Conservation (phyloP, 2,888 invertebrate species). For the Drosophila diplacantha region DNA sequence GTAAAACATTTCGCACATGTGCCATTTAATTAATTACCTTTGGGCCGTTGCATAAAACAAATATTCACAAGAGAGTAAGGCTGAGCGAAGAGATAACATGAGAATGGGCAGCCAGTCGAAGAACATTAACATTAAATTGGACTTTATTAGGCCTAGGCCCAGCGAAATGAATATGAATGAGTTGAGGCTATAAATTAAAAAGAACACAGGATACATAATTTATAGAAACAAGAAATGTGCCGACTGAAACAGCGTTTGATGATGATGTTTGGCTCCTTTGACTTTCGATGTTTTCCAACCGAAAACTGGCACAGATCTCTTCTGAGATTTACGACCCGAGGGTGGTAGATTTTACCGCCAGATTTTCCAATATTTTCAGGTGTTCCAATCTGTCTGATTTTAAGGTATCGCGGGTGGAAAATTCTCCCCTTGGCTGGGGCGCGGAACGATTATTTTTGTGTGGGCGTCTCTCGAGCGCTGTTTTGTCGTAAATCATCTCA, state of each 20-base stretch:
- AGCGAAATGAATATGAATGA: conserved; percentile 51
- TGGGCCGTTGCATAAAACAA: conserved; percentile 42
- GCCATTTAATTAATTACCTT: conserved; percentile 45
- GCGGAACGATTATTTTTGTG: conserved; percentile 24
- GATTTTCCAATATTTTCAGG: conserved; percentile 52
- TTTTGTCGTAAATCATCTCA: conserved; percentile 58
- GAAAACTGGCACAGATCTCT: conserved; percentile 51
- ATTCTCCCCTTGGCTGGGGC: conserved; percentile 17
- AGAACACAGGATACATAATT: conserved; percentile 43
- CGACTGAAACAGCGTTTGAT: conserved; percentile 35
- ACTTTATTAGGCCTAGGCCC: conserved; percentile 23
- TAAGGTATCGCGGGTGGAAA: conserved; percentile 30
- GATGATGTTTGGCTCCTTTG: conserved; percentile 28
- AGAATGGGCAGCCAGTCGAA: conserved; percentile 29
- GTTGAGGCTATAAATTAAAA: conserved; percentile 50
- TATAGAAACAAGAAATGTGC: conserved; percentile 34
- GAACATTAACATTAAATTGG: conserved; percentile 29
- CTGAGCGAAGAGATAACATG: conserved; percentile 27
- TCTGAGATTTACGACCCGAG: conserved; percentile 51
- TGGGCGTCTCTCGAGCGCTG: conserved; percentile 45
- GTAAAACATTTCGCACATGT: conserved; percentile 30
- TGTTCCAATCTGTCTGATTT: conserved; percentile 52
- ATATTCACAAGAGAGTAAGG: neutral
- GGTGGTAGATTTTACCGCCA: conserved; percentile 39
- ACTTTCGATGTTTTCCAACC: conserved; percentile 47